Conservation (phyloP, 2,888 invertebrate species). For the Rotaria magnacalcarata region DNA sequence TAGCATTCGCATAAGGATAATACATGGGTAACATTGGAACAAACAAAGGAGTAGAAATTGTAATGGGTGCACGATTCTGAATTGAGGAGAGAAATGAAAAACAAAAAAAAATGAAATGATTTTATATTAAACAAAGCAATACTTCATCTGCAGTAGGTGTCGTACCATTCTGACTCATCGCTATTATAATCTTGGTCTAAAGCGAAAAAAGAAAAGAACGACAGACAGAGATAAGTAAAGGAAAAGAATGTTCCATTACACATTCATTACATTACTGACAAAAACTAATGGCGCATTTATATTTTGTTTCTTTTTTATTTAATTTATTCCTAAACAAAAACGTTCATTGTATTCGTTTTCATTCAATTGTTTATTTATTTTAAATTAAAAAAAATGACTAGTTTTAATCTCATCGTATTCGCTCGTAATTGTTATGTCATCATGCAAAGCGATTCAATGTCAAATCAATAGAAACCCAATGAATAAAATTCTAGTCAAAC, state of each 20-base stretch:
- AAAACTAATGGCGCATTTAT: neutral
- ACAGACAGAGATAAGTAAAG: neutral
- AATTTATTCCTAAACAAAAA: no score
- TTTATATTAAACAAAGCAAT: neutral
- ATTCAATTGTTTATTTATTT: no score
- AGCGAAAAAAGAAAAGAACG: neutral
- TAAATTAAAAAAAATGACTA: no score
- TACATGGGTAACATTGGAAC: neutral
- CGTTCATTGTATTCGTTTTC: no score
- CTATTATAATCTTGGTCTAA: neutral
- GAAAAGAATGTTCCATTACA: neutral
- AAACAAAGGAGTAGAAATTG: neutral
- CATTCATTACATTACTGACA: neutral
- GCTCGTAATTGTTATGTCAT: no score
- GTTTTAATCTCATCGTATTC: no score
- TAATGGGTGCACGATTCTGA: neutral
- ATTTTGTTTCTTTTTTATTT: neutral
- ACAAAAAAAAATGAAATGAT: neutral
- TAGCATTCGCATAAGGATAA: neutral
- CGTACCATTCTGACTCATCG: neutral
- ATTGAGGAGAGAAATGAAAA: neutral
- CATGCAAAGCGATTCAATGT: no score
- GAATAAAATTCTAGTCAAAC: no score
- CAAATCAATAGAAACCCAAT: no score
- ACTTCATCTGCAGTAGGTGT: conserved; percentile 26